A percentile compares a stretch with the other conserved stretches of the same genome.
phyloP scores from a whole-genome alignment of 2,888 invertebrate genomes.

The Heliconius hortense region DNA sequence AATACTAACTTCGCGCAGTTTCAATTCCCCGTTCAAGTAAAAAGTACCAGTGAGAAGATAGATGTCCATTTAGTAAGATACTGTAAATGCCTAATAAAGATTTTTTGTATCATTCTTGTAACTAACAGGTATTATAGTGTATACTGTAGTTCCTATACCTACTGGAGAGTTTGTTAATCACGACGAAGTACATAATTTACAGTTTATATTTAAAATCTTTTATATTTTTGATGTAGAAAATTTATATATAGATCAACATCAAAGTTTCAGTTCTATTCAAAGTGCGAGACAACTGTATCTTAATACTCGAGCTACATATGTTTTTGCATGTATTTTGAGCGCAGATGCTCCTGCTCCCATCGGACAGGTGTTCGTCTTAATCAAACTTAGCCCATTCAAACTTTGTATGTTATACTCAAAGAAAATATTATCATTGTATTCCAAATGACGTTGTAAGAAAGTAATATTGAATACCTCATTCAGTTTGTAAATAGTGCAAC shows the following conservation, averaged over 20 bases:
- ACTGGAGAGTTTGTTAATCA: too few relatives aligned
- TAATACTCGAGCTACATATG: slow-evolving; percentile 1
- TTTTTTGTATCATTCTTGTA: neutral
- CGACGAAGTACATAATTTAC: neutral
- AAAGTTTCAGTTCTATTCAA: slow-evolving; percentile 5
- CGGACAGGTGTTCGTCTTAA: slow-evolving; percentile 3
- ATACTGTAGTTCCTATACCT: too few relatives aligned
- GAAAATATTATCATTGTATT: slow-evolving; percentile 1
- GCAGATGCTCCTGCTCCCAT: slow-evolving; percentile 16
- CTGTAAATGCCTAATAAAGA: neutral
- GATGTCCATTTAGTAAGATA: too few relatives aligned
- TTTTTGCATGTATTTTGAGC: neutral
- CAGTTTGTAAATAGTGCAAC: too few relatives aligned
- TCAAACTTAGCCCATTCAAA: neutral
- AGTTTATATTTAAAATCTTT: neutral
- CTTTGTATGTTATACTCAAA: neutral
- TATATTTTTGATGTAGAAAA: neutral
- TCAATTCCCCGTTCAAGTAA: too few relatives aligned
- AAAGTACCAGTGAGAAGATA: too few relatives aligned
- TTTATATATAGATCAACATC: neutral
- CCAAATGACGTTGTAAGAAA: neutral
- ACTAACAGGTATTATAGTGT: too few relatives aligned
- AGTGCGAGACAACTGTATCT: neutral
- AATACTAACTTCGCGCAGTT: too few relatives aligned
- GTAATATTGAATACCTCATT: neutral